phyloP scores from a whole-genome alignment of 2,797 vertebrate species.

The Pangasius krempfi region DNA sequence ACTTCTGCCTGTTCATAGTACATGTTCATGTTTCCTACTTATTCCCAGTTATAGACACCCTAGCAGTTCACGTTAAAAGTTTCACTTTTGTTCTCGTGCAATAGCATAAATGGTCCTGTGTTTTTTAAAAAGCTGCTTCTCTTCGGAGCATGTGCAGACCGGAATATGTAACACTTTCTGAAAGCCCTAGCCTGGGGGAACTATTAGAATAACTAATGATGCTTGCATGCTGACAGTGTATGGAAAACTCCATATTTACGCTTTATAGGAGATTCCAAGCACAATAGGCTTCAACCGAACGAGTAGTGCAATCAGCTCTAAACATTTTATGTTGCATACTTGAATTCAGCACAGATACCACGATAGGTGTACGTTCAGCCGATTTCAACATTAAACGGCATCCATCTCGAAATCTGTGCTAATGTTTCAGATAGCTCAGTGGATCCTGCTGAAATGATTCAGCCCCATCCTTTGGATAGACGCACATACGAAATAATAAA shows the following conservation, averaged over 20 bases:
- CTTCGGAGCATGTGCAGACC: conserved; percentile 42
- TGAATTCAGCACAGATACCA: background rate
- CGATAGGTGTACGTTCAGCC: background rate
- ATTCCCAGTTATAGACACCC: background rate
- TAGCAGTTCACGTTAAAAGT: too few species aligned
- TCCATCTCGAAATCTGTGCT: background rate
- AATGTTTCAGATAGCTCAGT: background rate
- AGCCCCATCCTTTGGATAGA: too few species aligned
- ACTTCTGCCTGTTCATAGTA: background rate
- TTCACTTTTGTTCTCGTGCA: background rate
- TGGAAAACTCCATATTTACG: conserved; percentile 48
- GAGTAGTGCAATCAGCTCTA: background rate
- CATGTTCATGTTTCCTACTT: background rate
- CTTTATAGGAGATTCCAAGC: conserved; percentile 51
- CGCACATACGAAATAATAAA: background rate
- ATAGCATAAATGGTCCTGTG: background rate
- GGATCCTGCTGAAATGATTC: background rate
- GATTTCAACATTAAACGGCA: background rate
- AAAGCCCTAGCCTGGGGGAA: conserved; percentile 51
- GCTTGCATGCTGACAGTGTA: conserved; percentile 54
- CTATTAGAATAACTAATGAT: conserved; percentile 47
- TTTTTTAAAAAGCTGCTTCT: background rate
- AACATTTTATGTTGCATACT: background rate
- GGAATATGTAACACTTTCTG: conserved; percentile 56
- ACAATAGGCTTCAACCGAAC: conserved; percentile 31